These are phyloP conservation scores for Benthosema pterotum DNA, from an alignment of 2,797 vertebrate species.

Conservation along the genomic window DNA sequence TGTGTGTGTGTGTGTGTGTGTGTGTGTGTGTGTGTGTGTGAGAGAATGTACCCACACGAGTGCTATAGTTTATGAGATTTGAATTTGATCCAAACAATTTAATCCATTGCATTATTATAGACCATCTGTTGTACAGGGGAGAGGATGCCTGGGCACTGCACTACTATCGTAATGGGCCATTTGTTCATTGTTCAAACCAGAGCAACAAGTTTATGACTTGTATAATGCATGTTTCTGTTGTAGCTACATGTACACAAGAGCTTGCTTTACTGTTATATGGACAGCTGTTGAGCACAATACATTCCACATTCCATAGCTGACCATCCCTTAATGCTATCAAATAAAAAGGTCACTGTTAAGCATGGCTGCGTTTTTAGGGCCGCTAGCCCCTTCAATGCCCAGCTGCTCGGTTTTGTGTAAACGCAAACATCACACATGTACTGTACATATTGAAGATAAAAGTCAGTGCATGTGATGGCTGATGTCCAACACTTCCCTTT, in stretches of 20 bases:
- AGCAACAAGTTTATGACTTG: slow-evolving; percentile 50
- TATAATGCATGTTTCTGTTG: slow-evolving; percentile 33
- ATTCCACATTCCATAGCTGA: slow-evolving; percentile 18
- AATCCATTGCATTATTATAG: slow-evolving; percentile 52
- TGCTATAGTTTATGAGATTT: slow-evolving; percentile 32
- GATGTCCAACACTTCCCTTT: too few species aligned
- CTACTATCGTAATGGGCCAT: slow-evolving; percentile 67
- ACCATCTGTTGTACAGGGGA: slow-evolving; percentile 68
- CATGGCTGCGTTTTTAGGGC: not conserved
- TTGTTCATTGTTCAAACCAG: slow-evolving; percentile 60
- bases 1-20: slow-evolving; percentile 26
- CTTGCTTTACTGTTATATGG: slow-evolving; percentile 47
- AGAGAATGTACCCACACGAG: slow-evolving; percentile 32
- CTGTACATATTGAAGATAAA: too few species aligned
- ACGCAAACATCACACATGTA: too few species aligned
- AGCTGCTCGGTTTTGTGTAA: too few species aligned
- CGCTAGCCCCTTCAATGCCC: too few species aligned
- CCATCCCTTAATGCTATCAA: slow-evolving; percentile 26
- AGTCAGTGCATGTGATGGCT: too few species aligned
- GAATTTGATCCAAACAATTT: slow-evolving; percentile 63
- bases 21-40: slow-evolving; percentile 25
- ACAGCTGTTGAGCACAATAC: slow-evolving; percentile 24
- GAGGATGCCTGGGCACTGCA: slow-evolving; percentile 61
- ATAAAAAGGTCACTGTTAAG: slow-evolving; percentile 26
- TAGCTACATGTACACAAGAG: slow-evolving; percentile 36